phyloP scores from a whole-genome alignment of 2,888 invertebrate species.

The Perithous albicinctus region DNA sequence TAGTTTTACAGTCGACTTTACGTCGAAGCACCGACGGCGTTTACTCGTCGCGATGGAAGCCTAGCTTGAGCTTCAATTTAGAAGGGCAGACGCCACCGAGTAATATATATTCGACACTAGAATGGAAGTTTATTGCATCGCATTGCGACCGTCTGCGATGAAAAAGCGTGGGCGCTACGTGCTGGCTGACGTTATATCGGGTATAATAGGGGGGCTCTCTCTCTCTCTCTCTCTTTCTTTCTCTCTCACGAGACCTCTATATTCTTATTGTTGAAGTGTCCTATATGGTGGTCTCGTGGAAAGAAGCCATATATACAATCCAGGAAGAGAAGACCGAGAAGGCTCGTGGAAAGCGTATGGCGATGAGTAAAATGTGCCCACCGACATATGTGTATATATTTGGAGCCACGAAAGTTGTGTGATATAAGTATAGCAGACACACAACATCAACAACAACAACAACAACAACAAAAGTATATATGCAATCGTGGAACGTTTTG shows the following conservation, averaged over 20 bases:
- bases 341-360: constrained; percentile 23
- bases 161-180: constrained; percentile 40
- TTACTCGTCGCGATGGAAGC: constrained; percentile 4
- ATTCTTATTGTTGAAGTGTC: constrained; percentile 45
- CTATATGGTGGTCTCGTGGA: constrained; percentile 34
- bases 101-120: constrained; percentile 31
- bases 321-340: constrained; percentile 41
- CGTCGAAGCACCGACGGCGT: background rate
- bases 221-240: no score
- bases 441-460: no score
- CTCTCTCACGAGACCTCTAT: constrained; percentile 46
- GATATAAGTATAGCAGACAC: background rate
- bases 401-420: background rate
- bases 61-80: constrained; percentile 33
- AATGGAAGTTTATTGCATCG: constrained; percentile 50
- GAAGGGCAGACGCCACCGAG: background rate
- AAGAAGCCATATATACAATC: constrained; percentile 35
- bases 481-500: background rate
- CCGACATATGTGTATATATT: no score
- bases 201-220: no score
- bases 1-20: constrained; percentile 2
- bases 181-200: constrained; percentile 4
- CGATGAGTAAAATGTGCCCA: constrained; percentile 22
- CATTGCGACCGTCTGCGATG: constrained; percentile 28
- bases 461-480: no score